A percentile compares a stretch with the other conserved stretches of the same genome.
Evolutionary conservation across 2,797 vertebrate species (phyloP).

Genomic region (Hephaestus fuliginosus): DNA sequence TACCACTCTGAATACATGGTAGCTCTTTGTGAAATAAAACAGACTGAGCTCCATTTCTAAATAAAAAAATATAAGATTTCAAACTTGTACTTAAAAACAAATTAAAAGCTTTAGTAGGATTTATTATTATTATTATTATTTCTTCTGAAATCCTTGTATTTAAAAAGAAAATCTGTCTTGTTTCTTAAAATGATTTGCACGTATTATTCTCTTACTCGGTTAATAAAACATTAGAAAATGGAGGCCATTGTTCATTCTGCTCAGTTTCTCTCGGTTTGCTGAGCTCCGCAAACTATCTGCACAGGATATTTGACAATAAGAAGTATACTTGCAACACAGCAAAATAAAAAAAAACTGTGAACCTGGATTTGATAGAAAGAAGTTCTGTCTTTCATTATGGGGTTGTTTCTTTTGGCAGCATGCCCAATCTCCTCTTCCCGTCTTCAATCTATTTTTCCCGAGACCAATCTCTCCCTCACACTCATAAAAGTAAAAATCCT

Average conservation of each 20-base stretch:
- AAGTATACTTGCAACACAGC: conserved; percentile 37
- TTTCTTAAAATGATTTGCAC: background rate
- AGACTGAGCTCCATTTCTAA: background rate
- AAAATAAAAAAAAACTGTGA: conserved; percentile 32
- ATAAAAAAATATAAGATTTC: background rate
- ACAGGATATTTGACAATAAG: conserved; percentile 58
- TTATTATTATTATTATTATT: background rate
- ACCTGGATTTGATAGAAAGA: conserved; percentile 48
- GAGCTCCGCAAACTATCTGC: conserved; percentile 25
- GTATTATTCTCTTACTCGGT: conserved; percentile 8
- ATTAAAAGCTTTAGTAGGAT: background rate
- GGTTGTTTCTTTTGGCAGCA: conserved; percentile 61
- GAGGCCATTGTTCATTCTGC: conserved; percentile 33
- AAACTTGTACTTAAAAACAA: background rate
- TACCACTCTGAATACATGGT: background rate
- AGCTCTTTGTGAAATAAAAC: too few species aligned
- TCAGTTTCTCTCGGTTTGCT: conserved; percentile 30
- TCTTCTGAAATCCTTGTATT: background rate
- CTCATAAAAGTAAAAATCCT: conserved; percentile 73
- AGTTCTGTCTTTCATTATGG: conserved; percentile 59
- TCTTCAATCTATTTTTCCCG: conserved; percentile 58
- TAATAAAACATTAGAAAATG: conserved; percentile 26
- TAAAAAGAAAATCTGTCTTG: background rate
- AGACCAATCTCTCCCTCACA: conserved; percentile 56
- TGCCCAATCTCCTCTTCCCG: conserved; percentile 59